A percentile compares a stretch with the other conserved stretches of the same genome.
Conservation (phyloP, 30 jellyfish, hydroid and myxozoan genomes). For the Turritopsis rubra region DNA sequence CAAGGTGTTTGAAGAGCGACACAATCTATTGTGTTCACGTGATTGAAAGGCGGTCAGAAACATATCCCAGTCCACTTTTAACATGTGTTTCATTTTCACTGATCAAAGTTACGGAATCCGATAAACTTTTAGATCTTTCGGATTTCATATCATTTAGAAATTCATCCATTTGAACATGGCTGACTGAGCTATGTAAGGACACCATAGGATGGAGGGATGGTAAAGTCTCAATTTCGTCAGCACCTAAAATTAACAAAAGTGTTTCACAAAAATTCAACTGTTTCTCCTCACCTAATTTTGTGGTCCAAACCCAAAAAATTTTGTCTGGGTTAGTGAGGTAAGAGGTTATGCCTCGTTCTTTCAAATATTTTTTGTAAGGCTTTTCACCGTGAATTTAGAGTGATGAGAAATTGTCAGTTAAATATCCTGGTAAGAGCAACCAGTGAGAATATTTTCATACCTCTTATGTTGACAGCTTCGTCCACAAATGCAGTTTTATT, state of each 20-base stretch:
- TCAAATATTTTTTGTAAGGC: no score
- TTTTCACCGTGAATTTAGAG: no score
- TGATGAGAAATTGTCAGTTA: no score
- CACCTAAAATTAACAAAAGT: no score
- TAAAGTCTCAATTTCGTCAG: constrained; percentile 60
- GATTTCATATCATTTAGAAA: constrained; percentile 30
- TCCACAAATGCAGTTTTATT: neutral
- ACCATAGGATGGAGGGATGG: constrained; percentile 83
- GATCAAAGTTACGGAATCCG: neutral
- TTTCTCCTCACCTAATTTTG: no score
- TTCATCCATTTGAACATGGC: constrained; percentile 51
- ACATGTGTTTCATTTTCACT: neutral
- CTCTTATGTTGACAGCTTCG: constrained; percentile 6
- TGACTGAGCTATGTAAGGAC: constrained; percentile 60
- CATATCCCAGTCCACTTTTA: neutral
- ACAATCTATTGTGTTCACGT: neutral
- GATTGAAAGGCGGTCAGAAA: no score
- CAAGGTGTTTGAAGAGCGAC: neutral
- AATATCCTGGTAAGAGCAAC: no score
- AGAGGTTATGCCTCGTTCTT: no score
- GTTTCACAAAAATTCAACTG: no score
- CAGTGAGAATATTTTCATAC: neutral
- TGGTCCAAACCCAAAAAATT: no score
- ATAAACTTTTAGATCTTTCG: neutral
- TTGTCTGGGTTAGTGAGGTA: no score